These are phyloP conservation scores for Parnassius apollo DNA, from an alignment of 2,888 invertebrate species.

Conservation along the genomic window DNA sequence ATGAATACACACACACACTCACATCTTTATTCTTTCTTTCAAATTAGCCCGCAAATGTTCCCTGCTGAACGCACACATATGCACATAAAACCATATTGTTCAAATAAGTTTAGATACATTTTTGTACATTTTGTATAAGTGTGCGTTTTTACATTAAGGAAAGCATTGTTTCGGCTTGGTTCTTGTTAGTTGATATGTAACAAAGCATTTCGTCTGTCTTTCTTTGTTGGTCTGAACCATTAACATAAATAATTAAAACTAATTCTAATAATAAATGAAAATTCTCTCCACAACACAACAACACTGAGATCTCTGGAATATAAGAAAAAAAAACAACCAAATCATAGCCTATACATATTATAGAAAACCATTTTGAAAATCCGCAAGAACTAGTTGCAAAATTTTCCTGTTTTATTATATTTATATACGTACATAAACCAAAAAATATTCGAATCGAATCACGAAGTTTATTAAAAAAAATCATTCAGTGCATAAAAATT, in stretches of 20 bases:
- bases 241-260: slow-evolving; percentile 29
- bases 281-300: slow-evolving; percentile 38
- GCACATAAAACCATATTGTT: too few species aligned
- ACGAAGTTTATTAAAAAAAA: neutral
- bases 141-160: too few species aligned
- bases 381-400: slow-evolving; percentile 11
- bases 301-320: slow-evolving; percentile 54
- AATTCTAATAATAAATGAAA: slow-evolving; percentile 31
- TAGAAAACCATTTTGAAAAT: slow-evolving; percentile 10
- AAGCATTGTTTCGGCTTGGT: too few species aligned
- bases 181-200: too few species aligned
- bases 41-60: too few species aligned
- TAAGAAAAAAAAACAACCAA: slow-evolving; percentile 30
- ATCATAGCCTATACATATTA: slow-evolving; percentile 32
- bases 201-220: too few species aligned
- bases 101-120: too few species aligned
- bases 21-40: too few species aligned
- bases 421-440: neutral
- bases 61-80: too few species aligned
- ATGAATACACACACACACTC: too few species aligned
- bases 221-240: neutral
- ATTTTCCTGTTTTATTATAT: neutral
- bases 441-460: neutral
- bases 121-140: too few species aligned
- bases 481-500: neutral